Evolutionary conservation across 2,797 vertebrate species (phyloP).

Genomic region (Ataeniobius toweri): DNA sequence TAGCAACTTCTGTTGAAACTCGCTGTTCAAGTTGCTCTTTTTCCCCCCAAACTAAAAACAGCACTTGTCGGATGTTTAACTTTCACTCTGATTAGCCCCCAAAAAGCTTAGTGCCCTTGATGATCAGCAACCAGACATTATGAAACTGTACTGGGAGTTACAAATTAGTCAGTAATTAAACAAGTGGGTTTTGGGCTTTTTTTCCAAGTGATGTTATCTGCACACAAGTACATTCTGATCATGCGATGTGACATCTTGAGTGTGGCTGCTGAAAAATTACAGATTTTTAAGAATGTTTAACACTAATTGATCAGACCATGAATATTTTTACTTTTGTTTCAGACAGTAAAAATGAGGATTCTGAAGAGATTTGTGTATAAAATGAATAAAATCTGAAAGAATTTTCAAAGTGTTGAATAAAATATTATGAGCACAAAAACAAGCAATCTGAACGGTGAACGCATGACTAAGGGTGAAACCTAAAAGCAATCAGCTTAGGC

Average conservation of each 20-base stretch:
- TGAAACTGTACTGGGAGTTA: slow-evolving; percentile 1
- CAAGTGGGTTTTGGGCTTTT: neutral
- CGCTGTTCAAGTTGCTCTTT: slow-evolving; percentile 41
- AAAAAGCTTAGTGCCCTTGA: slow-evolving; percentile 24
- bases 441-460: neutral
- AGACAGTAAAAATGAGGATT: neutral
- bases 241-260: slow-evolving; percentile 17
- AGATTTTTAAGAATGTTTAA: slow-evolving; percentile 1
- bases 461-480: neutral
- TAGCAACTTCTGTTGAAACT: slow-evolving; percentile 51
- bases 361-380: neutral
- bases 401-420: neutral
- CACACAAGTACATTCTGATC: slow-evolving; percentile 1
- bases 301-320: neutral
- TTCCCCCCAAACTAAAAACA: slow-evolving; percentile 28
- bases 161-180: neutral
- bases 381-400: neutral
- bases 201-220: neutral
- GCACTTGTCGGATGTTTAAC: slow-evolving; percentile 55
- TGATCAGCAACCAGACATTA: slow-evolving; percentile 35
- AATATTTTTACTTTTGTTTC: slow-evolving; percentile 19
- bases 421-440: neutral
- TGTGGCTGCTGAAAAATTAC: slow-evolving; percentile 5
- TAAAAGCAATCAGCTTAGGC: neutral
- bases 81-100: slow-evolving; percentile 48